Evolutionary conservation across 1,140 invertebrate species (phyloP).

Genomic region (Catajapyx aquilonaris): DNA sequence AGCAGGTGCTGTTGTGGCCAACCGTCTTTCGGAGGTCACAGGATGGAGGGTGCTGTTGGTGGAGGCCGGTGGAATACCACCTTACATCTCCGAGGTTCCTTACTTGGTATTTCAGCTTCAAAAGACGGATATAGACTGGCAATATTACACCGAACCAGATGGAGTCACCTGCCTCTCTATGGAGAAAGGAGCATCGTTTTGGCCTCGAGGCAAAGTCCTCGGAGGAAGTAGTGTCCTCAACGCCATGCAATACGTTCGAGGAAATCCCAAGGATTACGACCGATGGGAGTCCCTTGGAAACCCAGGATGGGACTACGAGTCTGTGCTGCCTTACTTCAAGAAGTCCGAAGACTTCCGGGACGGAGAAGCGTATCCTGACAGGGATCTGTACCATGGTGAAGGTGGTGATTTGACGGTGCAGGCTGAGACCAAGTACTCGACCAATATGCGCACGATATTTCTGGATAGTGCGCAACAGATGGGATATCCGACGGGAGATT

Average conservation of each 20-base stretch:
- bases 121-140: constrained; percentile 16
- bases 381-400: constrained; percentile 12
- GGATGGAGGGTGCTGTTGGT: constrained; percentile 2
- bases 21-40: no score
- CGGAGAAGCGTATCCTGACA: constrained; percentile 21
- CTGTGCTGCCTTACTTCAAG: no score
- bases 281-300: no score
- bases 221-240: constrained; percentile 28
- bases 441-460: constrained; percentile 61
- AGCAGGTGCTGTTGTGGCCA: no score
- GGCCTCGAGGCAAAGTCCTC: constrained; percentile 2
- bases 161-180: constrained; percentile 14
- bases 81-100: constrained; percentile 1
- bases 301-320: no score
- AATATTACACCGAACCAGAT: constrained; percentile 19
- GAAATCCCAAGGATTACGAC: constrained; percentile 35
- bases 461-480: constrained; percentile 70
- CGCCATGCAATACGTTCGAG: constrained; percentile 39
- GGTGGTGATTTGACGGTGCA: constrained; percentile 50
- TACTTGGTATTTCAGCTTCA: constrained; percentile 2
- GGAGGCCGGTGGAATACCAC: constrained; percentile 3
- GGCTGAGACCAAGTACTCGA: constrained; percentile 57
- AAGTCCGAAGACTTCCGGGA: no score
- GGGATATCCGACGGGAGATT: constrained; percentile 40
- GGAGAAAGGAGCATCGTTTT: constrained; percentile 9